Percentiles rank a stretch among this genome's conserved stretches.
phyloP scores from a whole-genome alignment of 2,888 invertebrate genomes.

The Nemoura dubitans region DNA sequence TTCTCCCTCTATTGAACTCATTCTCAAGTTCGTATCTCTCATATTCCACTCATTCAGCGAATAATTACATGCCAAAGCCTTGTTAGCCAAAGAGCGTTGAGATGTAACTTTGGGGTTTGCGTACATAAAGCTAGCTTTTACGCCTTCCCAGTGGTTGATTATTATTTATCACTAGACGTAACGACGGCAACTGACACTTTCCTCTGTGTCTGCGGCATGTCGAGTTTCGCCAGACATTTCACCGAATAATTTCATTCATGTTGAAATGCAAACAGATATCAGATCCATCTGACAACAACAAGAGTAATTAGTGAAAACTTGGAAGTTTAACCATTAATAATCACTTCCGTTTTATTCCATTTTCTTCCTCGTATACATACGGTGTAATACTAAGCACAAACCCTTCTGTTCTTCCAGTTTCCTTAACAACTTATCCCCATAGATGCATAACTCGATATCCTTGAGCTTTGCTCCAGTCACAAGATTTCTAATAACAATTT shows the following conservation, averaged over 20 bases:
- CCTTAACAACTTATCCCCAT: too few species aligned
- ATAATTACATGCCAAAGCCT: not conserved
- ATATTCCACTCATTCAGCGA: not conserved
- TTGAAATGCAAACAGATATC: not conserved
- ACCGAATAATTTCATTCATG: not conserved
- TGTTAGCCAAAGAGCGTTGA: not conserved
- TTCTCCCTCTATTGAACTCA: not conserved
- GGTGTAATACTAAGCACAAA: not conserved
- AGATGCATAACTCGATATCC: too few species aligned
- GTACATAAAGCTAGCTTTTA: not conserved
- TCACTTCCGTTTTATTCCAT: not conserved
- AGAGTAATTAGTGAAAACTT: constrained; percentile 20
- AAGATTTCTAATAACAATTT: too few species aligned
- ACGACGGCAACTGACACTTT: not conserved
- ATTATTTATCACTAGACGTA: not conserved
- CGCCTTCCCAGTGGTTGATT: not conserved
- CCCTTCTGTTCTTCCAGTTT: too few species aligned
- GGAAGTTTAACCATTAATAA: not conserved
- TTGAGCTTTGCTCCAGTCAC: too few species aligned
- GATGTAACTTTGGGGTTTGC: too few species aligned
- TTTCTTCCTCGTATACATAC: not conserved
- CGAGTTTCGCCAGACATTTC: not conserved
- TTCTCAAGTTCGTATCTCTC: not conserved
- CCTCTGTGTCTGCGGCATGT: not conserved
- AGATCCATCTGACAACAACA: constrained; percentile 21